Evolutionary conservation across 2,113 vertebrate genomes (phyloP).

Genomic region (Pterocles gutturalis): DNA sequence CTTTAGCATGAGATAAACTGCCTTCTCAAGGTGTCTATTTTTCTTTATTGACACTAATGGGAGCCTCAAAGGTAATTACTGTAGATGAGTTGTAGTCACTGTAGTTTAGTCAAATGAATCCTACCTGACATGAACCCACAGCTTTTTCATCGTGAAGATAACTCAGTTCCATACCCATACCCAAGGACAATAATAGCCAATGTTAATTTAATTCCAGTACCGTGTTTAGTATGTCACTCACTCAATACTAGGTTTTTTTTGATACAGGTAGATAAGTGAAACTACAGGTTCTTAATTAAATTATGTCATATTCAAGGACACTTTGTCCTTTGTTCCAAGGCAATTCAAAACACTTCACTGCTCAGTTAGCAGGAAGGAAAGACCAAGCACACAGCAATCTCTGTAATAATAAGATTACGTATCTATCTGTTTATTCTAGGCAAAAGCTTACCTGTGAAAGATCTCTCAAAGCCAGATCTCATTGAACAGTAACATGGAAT

Average conservation of each 20-base stretch:
- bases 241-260: not conserved
- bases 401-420: not conserved
- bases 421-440: not conserved
- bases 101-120: not conserved
- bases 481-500: not conserved
- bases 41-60: constrained; percentile 23
- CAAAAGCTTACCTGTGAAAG: not conserved
- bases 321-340: not conserved
- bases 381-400: not conserved
- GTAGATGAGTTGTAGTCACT: not conserved
- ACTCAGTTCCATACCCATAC: not conserved
- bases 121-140: not conserved
- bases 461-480: not conserved
- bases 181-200: not conserved
- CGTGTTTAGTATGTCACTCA: not conserved
- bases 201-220: not conserved
- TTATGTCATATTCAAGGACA: not conserved
- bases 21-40: not conserved
- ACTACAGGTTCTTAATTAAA: not conserved
- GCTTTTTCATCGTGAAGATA: not conserved
- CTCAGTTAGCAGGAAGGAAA: not conserved
- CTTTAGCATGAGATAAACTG: not conserved
- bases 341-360: not conserved
- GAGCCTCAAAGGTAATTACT: not conserved
- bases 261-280: not conserved